Conservation (phyloP, 2,888 invertebrate species). For the Temnothorax rugatulus region DNA sequence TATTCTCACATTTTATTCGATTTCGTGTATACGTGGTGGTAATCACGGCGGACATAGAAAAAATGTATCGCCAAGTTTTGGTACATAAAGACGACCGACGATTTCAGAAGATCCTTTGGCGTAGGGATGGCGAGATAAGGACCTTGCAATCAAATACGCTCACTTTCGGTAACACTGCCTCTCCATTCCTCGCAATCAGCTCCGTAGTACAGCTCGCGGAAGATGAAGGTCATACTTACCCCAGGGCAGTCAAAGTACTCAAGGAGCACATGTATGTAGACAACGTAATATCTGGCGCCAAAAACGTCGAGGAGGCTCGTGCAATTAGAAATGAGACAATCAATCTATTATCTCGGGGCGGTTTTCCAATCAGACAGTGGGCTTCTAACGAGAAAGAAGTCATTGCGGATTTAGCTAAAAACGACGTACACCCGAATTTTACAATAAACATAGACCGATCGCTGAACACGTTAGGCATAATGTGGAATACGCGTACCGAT, state of each 20-base stretch:
- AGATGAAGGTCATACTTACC: background rate
- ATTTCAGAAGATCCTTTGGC: no score
- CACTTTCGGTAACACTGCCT: no score
- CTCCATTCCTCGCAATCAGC: no score
- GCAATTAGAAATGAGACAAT: background rate
- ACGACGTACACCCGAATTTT: background rate
- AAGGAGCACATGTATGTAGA: background rate
- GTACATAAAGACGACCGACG: no score
- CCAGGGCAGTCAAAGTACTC: fast-evolving
- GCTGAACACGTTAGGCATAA: background rate
- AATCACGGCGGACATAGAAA: background rate
- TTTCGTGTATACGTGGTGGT: background rate
- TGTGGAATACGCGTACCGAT: background rate
- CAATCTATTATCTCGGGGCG: background rate
- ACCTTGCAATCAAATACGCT: no score
- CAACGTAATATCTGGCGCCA: background rate
- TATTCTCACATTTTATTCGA: background rate
- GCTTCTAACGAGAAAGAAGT: background rate
- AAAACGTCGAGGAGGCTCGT: fast-evolving
- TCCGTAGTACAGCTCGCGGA: background rate
- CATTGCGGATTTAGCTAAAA: background rate
- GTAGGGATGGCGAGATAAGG: no score
- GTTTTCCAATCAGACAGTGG: no score
- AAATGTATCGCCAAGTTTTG: no score
- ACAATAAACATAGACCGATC: background rate